phyloP scores from a whole-genome alignment of 2,888 invertebrate species.

The Cheilosia pagana region DNA sequence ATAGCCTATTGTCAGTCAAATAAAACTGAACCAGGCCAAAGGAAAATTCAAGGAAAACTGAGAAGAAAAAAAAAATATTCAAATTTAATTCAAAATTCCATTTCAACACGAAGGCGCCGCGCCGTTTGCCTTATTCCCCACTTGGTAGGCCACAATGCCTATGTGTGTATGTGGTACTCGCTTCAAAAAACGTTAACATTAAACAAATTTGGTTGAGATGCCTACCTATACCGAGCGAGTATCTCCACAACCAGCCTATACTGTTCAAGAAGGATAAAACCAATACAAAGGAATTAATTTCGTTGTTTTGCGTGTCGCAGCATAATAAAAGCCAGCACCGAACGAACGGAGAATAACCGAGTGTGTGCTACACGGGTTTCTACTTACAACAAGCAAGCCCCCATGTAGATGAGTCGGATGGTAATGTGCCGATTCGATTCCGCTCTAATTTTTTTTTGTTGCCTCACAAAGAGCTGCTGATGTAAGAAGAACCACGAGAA shows the following conservation, averaged over 20 bases:
- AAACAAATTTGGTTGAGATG: slow-evolving; percentile 40
- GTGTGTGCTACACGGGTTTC: slow-evolving; percentile 50
- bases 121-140: neutral
- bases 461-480: slow-evolving; percentile 13
- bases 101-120: slow-evolving; percentile 36
- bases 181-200: slow-evolving; percentile 51
- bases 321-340: slow-evolving; percentile 52
- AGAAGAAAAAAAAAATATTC: slow-evolving; percentile 31
- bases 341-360: slow-evolving; percentile 22
- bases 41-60: slow-evolving; percentile 23
- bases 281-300: slow-evolving; percentile 65
- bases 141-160: slow-evolving; percentile 16
- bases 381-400: slow-evolving; percentile 24
- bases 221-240: slow-evolving; percentile 20
- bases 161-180: neutral
- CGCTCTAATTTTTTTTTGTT: slow-evolving; percentile 20
- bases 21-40: slow-evolving; percentile 63
- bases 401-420: slow-evolving; percentile 8
- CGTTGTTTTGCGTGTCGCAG: slow-evolving; percentile 56
- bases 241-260: slow-evolving; percentile 16
- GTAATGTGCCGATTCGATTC: slow-evolving; percentile 41
- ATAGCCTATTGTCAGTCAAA: slow-evolving; percentile 64
- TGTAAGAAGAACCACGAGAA: slow-evolving; percentile 24
- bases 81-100: slow-evolving; percentile 64
- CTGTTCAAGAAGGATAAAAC: slow-evolving; percentile 40